Base-by-base conservation (phyloP, 2,888 invertebrate genomes). In the Habrosyne pyritoides region DNA sequence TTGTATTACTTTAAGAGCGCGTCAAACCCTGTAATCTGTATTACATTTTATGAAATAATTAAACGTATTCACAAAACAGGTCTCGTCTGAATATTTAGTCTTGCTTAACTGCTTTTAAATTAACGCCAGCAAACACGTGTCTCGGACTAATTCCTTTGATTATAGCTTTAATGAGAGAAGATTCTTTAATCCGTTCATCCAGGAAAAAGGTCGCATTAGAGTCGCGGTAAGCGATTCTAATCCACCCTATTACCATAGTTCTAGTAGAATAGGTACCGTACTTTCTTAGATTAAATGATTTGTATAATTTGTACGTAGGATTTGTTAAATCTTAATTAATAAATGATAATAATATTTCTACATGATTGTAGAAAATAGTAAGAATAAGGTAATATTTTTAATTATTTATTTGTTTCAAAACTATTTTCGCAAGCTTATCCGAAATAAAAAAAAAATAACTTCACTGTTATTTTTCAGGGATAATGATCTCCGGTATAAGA, bases 51-150 rank as follows among this genome's bases (percentile, higher is more conserved):
- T 14, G 8, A 8, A 36, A 24, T 24, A 24, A 24, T 5, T 24
- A 24, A 3, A 7, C 7, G 24, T 3, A 5, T 5, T 24, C 53
- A 14, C 21, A 52, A 53, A 55, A 60, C 53, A 55, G 54, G 60
- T 57, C 56, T 49, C 57, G 10, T 42, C 33, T 60, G 67, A 71
- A 72, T 73, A 66, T 61, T 59, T 64, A 65, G 61, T 66, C 69
- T 67, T 65, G 8, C 42, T 2, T 33, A n/a, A 18, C 18, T 42
- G 5, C 14, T 65, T 67, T 66, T 59, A 69, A 67, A 74, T 66
- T 64, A 51, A 63, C 59, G 63, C 59, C 63, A 53, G 26, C 55
- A 46, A 61, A 64, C 64, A 61, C 60, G 63, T 62, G 60, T 64
- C 57, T 56, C 52, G 56, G 42, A 42, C 53, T 67, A 64, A 71